A percentile compares a stretch with the other conserved stretches of the same genome.
Evolutionary conservation across 2,888 invertebrate genomes (phyloP).

Genomic region (Drosophila pegasa): DNA sequence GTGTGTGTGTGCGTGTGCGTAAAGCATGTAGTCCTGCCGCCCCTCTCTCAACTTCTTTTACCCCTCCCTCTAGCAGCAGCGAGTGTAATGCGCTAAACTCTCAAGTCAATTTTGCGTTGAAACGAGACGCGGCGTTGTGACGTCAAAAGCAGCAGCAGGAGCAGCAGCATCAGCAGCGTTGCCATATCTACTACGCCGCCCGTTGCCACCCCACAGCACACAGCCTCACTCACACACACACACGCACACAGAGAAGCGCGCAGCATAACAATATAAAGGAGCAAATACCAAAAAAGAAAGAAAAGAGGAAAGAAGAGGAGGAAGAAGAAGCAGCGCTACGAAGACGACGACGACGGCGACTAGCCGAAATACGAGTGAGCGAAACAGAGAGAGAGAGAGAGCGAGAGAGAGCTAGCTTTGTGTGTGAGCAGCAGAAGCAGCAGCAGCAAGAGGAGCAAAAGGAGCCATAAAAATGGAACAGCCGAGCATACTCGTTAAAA

Average conservation of each 20-base stretch:
- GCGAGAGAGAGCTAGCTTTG: constrained; percentile 30
- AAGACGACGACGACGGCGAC: constrained; percentile 22
- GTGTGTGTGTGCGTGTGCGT: constrained; percentile 28
- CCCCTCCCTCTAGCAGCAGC: constrained; percentile 35
- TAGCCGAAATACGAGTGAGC: constrained; percentile 26
- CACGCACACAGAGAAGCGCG: constrained; percentile 33
- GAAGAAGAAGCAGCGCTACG: constrained; percentile 11
- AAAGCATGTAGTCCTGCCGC: constrained; percentile 10
- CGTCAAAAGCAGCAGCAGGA: constrained; percentile 57
- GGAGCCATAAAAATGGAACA: constrained; percentile 87
- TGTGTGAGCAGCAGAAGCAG: constrained; percentile 39
- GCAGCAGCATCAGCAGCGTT: constrained; percentile 34
- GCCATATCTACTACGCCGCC: constrained; percentile 39
- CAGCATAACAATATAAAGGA: constrained; percentile 53
- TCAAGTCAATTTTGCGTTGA: constrained; percentile 63
- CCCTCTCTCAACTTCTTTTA: constrained; percentile 6
- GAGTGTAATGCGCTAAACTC: constrained; percentile 64
- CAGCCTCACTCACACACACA: constrained; percentile 21
- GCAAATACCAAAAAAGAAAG: constrained; percentile 36
- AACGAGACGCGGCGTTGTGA: constrained; percentile 62
- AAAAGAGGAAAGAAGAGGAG: constrained; percentile 13
- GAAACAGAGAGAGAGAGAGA: constrained; percentile 6
- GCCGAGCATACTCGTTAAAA: constrained; percentile 93
- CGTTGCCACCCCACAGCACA: constrained; percentile 13
- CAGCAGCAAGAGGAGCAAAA: constrained; percentile 35